Conservation (phyloP, 1,140 invertebrate genomes). For the Oreohelix idahoensis region DNA sequence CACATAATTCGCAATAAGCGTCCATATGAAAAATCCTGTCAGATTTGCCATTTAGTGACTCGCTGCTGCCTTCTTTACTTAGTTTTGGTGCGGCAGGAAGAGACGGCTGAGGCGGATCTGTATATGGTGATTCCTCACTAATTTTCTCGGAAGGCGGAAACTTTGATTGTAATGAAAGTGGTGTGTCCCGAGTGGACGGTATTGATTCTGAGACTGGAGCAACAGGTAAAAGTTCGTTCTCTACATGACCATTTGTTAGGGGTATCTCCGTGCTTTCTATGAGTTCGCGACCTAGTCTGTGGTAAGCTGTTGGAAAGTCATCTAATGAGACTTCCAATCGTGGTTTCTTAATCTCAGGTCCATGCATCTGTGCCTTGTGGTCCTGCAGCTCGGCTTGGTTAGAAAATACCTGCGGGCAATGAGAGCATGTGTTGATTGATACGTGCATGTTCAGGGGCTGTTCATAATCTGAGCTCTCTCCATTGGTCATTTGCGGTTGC, state of each 20-base stretch:
- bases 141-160: background rate
- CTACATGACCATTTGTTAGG: conserved; percentile 92
- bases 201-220: conserved; percentile 47
- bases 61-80: background rate
- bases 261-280: conserved; percentile 55
- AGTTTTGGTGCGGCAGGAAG: background rate
- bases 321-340: conserved; percentile 31
- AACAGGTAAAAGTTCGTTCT: conserved; percentile 82
- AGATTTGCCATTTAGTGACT: conserved; percentile 37
- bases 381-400: conserved; percentile 26
- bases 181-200: conserved; percentile 15
- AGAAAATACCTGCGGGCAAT: conserved; percentile 50
- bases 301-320: conserved; percentile 70
- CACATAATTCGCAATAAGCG: conserved; percentile 87
- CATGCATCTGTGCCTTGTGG: conserved; percentile 38
- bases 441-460: conserved; percentile 48
- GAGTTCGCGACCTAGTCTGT: conserved; percentile 68
- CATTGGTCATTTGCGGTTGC: background rate
- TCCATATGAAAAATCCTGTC: conserved; percentile 76
- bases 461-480: conserved; percentile 43
- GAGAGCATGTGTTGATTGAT: conserved; percentile 40
- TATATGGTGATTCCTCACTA: background rate
- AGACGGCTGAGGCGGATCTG: background rate
- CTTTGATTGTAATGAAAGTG: background rate
- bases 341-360: conserved; percentile 37